These are phyloP conservation scores for Miniopterus natalensis DNA, from an alignment of 2,113 vertebrate species.

Conservation along the genomic window DNA sequence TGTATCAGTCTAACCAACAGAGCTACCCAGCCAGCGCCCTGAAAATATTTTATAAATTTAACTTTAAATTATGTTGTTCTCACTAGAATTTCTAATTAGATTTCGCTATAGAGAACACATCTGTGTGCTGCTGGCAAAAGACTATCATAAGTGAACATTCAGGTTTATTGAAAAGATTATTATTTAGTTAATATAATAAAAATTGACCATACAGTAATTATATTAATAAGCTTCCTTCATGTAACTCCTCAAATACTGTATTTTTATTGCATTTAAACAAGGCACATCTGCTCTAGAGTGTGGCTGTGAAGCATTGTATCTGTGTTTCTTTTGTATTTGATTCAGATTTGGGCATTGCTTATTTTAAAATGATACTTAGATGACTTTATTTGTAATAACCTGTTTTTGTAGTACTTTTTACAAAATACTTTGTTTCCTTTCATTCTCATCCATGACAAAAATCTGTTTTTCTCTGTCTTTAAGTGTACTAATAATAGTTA, in stretches of 20 bases:
- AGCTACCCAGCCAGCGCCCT: neutral
- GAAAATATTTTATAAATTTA: slow-evolving; percentile 37
- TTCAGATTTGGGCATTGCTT: neutral
- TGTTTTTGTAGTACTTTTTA: slow-evolving; percentile 48
- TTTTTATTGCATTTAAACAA: neutral
- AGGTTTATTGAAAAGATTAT: slow-evolving; percentile 6
- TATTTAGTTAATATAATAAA: neutral
- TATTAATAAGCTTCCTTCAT: neutral
- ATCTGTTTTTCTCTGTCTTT: neutral
- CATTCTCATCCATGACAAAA: neutral
- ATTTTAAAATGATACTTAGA: slow-evolving; percentile 18
- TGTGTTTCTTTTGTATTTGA: slow-evolving; percentile 10
- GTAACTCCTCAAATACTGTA: neutral
- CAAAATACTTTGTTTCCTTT: neutral
- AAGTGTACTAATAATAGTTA: neutral
- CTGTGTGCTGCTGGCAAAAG: neutral
- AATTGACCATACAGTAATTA: neutral
- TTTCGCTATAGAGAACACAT: neutral
- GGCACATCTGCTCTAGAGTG: neutral
- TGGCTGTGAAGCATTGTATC: neutral
- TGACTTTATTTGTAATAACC: slow-evolving; percentile 13
- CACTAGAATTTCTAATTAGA: neutral
- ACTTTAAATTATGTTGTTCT: neutral
- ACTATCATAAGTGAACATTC: neutral
- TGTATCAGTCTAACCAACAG: too few relatives aligned